These are phyloP conservation scores for Caenorhabditis becei DNA, from an alignment of 2,888 invertebrate species.

Conservation along the genomic window DNA sequence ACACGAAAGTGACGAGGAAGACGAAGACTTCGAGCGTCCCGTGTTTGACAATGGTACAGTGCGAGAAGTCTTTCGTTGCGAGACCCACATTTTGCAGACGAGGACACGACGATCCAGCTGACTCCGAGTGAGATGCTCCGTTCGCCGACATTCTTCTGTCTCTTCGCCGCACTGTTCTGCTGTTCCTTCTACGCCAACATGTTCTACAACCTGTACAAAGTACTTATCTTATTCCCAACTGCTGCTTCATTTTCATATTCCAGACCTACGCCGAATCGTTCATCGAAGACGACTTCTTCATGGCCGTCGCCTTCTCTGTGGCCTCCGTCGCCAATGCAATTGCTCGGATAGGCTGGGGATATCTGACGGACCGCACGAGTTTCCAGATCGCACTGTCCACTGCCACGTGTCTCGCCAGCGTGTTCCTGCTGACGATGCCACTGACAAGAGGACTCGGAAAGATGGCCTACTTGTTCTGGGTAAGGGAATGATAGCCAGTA, in stretches of 20 bases:
- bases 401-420: slow-evolving; percentile 78
- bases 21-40: slow-evolving; percentile 37
- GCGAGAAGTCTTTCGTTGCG: not conserved
- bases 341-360: slow-evolving; percentile 83
- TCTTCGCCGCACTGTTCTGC: slow-evolving; percentile 77
- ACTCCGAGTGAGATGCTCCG: slow-evolving; percentile 74
- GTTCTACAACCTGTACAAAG: slow-evolving; percentile 80
- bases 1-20: slow-evolving; percentile 33
- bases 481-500: not conserved
- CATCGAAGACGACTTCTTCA: slow-evolving; percentile 83
- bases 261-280: slow-evolving; percentile 80
- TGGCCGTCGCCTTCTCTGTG: slow-evolving; percentile 83
- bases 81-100: slow-evolving; percentile 32
- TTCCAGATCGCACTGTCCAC: slow-evolving; percentile 82
- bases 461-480: slow-evolving; percentile 48
- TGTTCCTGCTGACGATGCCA: slow-evolving; percentile 79
- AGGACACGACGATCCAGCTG: slow-evolving; percentile 56
- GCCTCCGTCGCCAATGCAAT: slow-evolving; percentile 83
- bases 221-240: no score
- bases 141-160: slow-evolving; percentile 77
- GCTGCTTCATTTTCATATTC: slow-evolving; percentile 42
- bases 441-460: slow-evolving; percentile 69
- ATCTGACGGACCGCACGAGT: slow-evolving; percentile 82
- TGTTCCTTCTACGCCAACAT: slow-evolving; percentile 81
- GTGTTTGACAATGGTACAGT: slow-evolving; percentile 40